phyloP scores from a whole-genome alignment of 2,797 vertebrate genomes.

The Sebastes trivittatus region DNA sequence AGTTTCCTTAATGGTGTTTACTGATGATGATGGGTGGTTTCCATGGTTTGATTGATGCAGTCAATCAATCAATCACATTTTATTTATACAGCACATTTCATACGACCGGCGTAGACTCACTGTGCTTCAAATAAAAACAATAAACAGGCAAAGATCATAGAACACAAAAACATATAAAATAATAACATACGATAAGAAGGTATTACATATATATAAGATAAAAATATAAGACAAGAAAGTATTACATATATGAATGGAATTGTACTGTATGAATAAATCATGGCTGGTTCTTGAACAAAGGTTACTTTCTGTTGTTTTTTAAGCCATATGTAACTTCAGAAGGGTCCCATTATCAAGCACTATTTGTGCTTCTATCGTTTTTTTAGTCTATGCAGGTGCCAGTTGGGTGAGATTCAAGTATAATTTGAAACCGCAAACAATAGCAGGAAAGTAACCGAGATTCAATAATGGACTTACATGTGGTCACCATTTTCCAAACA shows the following conservation, averaged over 20 bases:
- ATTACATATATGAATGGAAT: too few species aligned
- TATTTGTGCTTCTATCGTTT: neutral
- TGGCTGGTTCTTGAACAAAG: neutral
- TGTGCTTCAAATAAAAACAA: too few species aligned
- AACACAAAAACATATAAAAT: too few species aligned
- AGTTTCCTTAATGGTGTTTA: constrained; percentile 53
- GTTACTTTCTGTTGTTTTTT: neutral
- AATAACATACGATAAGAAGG: too few species aligned
- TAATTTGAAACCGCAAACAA: constrained; percentile 25
- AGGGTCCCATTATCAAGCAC: neutral
- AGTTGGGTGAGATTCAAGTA: neutral
- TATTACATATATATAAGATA: too few species aligned
- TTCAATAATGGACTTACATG: neutral
- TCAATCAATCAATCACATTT: neutral
- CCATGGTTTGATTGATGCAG: neutral
- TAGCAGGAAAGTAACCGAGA: constrained; percentile 36
- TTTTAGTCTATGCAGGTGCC: neutral
- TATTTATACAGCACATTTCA: too few species aligned
- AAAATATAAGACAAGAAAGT: too few species aligned
- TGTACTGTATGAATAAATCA: neutral
- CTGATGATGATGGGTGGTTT: neutral
- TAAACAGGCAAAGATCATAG: too few species aligned
- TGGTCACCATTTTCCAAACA: neutral
- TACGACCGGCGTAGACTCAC: too few species aligned
- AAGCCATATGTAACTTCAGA: neutral